phyloP scores from a whole-genome alignment of 2,888 invertebrate species.

The Opisthograptis luteolata region DNA sequence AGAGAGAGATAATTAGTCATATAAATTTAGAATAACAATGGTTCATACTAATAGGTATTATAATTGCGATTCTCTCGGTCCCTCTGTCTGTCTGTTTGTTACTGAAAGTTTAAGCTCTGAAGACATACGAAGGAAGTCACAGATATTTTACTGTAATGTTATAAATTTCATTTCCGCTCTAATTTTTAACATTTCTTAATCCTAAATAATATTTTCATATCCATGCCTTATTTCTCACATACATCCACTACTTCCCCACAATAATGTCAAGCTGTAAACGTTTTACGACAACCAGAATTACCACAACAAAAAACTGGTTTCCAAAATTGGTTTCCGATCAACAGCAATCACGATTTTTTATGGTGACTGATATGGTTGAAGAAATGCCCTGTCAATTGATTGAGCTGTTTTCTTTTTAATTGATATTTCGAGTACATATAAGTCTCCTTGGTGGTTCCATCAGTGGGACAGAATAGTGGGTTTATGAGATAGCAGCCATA shows the following conservation, averaged over 20 bases:
- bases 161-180: background rate
- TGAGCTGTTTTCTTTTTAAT: conserved; percentile 37
- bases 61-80: too few species aligned
- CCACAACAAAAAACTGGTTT: conserved; percentile 36
- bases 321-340: conserved; percentile 41
- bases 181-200: background rate
- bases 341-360: conserved; percentile 38
- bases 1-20: too few species aligned
- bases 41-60: too few species aligned
- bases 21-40: too few species aligned
- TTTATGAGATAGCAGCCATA: too few species aligned
- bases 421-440: conserved; percentile 18
- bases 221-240: conserved; percentile 28
- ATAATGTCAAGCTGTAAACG: conserved; percentile 13
- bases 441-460: too few species aligned
- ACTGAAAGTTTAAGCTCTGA: too few species aligned
- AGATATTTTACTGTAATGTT: background rate
- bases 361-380: conserved; percentile 36
- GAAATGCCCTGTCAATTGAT: conserved; percentile 32
- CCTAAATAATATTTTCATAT: background rate
- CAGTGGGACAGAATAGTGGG: too few species aligned
- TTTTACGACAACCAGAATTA: conserved; percentile 30
- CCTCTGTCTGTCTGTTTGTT: too few species aligned
- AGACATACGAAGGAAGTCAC: too few species aligned
- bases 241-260: conserved; percentile 2